Evolutionary conservation across 2,888 invertebrate genomes (phyloP), one percentile per base, ranked within the genome.

Genomic region (Holacanthella duospinosa): DNA sequence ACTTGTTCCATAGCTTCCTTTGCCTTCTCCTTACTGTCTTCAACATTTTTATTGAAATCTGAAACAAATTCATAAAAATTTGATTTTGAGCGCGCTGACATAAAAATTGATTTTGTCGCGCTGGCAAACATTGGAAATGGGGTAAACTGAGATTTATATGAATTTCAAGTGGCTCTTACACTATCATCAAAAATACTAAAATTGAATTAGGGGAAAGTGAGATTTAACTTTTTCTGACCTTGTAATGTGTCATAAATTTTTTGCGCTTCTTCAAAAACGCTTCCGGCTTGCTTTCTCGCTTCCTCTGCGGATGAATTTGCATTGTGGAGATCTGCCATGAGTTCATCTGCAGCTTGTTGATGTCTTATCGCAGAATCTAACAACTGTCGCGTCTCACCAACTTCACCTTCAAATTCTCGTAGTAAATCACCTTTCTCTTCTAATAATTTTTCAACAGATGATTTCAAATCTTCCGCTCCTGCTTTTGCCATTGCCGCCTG

Each of bases 1-100:
- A 94, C 86, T 66, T 85, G 84, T 66, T 82, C 77, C 19, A 93
- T 78, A 0, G 94, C 91, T 66, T 87, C 82, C 54, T 85, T 81
- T 0, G 96, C 94, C 68, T 86, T 85, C 57, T 85, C 82, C 64
- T 89, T 87, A 64, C 90, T 93, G 68, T 86, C 86, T 70, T 89
- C 85, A 1, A 95, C 93, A 78, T 91, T 86, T 63, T 87, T 84
- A 76, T 94, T 92, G 80, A 96, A 97, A 75, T 87, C 89, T 88
- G 74, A 59, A 74, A 65, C 29, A 63, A 70, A 29, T 29, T n/a
- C n/a, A n/a, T n/a, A n/a, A 55, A 24, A 62, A 53, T 56, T 59
- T 60, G 16, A 36, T 36, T 36, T 6, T 16, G 36, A 43, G 9
- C 36, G 36, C n/a, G n/a, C n/a, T n/a, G n/a, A n/a, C n/a, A n/a